phyloP scores from a whole-genome alignment of 2,888 invertebrate species.

The Euproctis similis region DNA sequence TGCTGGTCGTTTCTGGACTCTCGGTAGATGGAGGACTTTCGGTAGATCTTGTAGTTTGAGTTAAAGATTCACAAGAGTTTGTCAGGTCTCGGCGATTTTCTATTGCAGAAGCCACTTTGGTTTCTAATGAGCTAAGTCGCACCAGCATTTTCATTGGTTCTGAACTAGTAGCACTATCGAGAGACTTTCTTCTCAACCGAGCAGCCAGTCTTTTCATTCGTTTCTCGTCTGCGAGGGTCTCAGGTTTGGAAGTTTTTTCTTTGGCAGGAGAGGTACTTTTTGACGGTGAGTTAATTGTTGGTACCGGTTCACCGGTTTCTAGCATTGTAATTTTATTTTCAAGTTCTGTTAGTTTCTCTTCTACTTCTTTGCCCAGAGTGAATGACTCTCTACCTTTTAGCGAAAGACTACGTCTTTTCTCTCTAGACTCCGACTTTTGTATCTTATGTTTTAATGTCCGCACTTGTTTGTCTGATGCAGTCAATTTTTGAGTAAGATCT shows the following conservation, averaged over 20 bases:
- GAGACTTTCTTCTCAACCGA: conserved; percentile 81
- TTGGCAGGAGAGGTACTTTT: conserved; percentile 73
- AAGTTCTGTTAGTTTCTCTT: conserved; percentile 87
- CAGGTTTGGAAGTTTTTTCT: conserved; percentile 70
- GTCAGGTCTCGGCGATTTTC: conserved; percentile 60
- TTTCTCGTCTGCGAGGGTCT: conserved; percentile 65
- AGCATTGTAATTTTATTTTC: conserved; percentile 84
- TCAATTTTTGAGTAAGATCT: conserved; percentile 87
- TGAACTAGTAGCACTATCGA: conserved; percentile 85
- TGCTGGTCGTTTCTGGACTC: conserved; percentile 42
- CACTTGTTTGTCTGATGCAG: conserved; percentile 87
- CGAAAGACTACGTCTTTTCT: conserved; percentile 87
- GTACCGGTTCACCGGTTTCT: conserved; percentile 69
- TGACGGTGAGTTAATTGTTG: conserved; percentile 62
- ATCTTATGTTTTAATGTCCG: conserved; percentile 86
- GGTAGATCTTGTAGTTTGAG: conserved; percentile 52
- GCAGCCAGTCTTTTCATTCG: conserved; percentile 71
- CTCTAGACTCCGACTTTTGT: conserved; percentile 84
- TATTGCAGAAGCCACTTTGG: conserved; percentile 81
- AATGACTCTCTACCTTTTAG: conserved; percentile 89
- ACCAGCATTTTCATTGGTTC: conserved; percentile 88
- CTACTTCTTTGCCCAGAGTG: conserved; percentile 87
- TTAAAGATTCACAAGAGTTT: conserved; percentile 76
- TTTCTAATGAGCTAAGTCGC: conserved; percentile 84
- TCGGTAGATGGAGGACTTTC: conserved; percentile 50